Evolutionary conservation across 2,797 vertebrate genomes (phyloP).

Genomic region (Pteropus rufus): DNA sequence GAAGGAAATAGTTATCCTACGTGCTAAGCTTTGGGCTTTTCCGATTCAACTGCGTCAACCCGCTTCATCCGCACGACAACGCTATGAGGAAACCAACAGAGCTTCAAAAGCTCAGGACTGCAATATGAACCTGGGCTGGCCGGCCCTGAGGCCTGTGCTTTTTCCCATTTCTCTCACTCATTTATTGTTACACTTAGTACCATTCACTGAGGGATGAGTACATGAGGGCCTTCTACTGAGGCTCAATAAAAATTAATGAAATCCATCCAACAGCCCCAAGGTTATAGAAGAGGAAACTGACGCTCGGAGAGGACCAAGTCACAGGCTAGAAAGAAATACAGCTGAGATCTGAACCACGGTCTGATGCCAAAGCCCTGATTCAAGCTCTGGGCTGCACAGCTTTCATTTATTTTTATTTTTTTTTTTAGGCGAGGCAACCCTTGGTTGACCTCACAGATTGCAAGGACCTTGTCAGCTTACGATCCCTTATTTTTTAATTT

Average conservation of each 20-base stretch:
- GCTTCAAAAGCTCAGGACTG: neutral
- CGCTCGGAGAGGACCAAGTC: neutral
- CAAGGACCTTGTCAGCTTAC: no score
- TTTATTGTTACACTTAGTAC: neutral
- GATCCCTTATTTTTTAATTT: no score
- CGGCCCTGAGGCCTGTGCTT: neutral
- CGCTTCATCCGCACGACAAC: neutral
- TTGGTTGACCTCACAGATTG: no score
- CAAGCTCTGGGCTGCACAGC: neutral
- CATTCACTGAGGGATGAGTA: neutral
- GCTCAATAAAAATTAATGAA: neutral
- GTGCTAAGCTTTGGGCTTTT: neutral
- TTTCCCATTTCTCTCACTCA: neutral
- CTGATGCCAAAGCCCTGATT: neutral
- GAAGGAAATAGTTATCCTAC: neutral
- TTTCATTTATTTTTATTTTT: neutral
- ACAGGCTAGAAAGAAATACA: neutral
- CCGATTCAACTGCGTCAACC: neutral
- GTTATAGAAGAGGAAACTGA: constrained; percentile 17
- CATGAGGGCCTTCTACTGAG: neutral
- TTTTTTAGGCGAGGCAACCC: no score
- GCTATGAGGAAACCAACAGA: neutral
- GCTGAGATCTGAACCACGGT: neutral
- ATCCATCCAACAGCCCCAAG: neutral
- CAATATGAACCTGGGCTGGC: neutral